Conservation (phyloP, 1,140 invertebrate species). For the Drosophila ogumai region DNA sequence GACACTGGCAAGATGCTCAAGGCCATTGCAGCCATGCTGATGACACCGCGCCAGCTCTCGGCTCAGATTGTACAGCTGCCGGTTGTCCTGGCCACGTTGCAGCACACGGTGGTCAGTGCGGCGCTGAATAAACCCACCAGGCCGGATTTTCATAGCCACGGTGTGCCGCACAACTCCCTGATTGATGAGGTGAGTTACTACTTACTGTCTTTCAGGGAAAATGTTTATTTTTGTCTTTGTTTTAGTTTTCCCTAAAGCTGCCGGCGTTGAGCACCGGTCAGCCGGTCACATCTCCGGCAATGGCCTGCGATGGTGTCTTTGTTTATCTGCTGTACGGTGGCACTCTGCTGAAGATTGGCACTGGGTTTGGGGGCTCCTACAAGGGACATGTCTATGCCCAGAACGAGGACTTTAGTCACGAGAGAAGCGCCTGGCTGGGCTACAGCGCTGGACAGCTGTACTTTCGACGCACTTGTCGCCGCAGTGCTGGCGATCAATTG, state of each 20-base stretch:
- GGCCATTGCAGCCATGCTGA: constrained; percentile 94
- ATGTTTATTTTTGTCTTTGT: not conserved
- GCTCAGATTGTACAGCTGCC: constrained; percentile 95
- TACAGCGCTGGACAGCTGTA: constrained; percentile 87
- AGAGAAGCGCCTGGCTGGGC: constrained; percentile 92
- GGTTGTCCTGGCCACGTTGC: constrained; percentile 92
- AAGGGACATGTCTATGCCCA: constrained; percentile 94
- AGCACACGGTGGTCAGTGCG: constrained; percentile 95
- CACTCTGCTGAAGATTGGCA: constrained; percentile 95
- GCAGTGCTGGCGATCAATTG: constrained; percentile 70
- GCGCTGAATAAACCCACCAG: constrained; percentile 92
- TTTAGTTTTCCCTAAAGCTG: constrained; percentile 70
- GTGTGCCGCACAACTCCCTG: constrained; percentile 91
- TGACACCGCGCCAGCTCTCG: constrained; percentile 92
- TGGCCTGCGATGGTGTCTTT: constrained; percentile 95
- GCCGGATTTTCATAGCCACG: constrained; percentile 95
- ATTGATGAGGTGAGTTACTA: constrained; percentile 88
- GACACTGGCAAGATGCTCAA: constrained; percentile 96
- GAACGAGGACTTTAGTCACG: constrained; percentile 91
- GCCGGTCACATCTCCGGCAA: constrained; percentile 85
- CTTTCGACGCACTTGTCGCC: constrained; percentile 76
- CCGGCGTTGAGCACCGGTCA: constrained; percentile 13
- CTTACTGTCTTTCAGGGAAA: too few relatives aligned
- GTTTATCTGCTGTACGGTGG: constrained; percentile 93
- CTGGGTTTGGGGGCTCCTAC: constrained; percentile 95